phyloP scores from a whole-genome alignment of 1,140 invertebrate genomes.

The Sweltsa coloradensis region DNA sequence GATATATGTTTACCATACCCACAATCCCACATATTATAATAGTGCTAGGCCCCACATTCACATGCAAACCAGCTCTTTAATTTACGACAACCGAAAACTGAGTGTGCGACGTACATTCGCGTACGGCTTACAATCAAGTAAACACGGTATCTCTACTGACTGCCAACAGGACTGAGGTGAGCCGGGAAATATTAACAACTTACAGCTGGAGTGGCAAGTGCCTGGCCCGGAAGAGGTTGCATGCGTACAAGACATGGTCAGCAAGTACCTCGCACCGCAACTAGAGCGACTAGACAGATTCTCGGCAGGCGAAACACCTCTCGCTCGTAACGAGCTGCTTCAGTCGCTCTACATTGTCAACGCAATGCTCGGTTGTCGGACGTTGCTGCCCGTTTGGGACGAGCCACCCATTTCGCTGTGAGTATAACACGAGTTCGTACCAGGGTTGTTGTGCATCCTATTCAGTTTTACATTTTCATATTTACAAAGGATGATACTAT shows the following conservation, averaged over 20 bases:
- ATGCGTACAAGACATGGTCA: constrained; percentile 47
- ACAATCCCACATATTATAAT: no score
- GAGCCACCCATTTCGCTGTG: constrained; percentile 39
- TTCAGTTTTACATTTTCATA: no score
- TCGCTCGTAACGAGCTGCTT: constrained; percentile 29
- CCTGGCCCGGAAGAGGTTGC: constrained; percentile 55
- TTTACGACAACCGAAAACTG: no score
- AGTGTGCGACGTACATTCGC: no score
- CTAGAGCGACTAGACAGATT: constrained; percentile 33
- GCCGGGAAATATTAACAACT: constrained; percentile 45
- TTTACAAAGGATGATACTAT: no score
- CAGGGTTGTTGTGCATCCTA: no score
- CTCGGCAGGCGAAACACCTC: no score
- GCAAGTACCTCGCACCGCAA: constrained; percentile 45
- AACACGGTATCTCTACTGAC: no score
- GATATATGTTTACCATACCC: no score
- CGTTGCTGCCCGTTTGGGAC: constrained; percentile 44
- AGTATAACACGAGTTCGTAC: constrained; percentile 25
- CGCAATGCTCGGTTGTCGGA: constrained; percentile 38
- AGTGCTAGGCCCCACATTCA: no score
- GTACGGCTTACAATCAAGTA: no score
- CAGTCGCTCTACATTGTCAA: constrained; percentile 31
- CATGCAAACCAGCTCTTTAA: no score
- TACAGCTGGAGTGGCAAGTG: constrained; percentile 64
- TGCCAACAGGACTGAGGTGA: constrained; percentile 81